A percentile compares a stretch with the other conserved stretches of the same genome.
Evolutionary conservation across 2,888 invertebrate species (phyloP).

Genomic region (Bruchidius siliquastri): DNA sequence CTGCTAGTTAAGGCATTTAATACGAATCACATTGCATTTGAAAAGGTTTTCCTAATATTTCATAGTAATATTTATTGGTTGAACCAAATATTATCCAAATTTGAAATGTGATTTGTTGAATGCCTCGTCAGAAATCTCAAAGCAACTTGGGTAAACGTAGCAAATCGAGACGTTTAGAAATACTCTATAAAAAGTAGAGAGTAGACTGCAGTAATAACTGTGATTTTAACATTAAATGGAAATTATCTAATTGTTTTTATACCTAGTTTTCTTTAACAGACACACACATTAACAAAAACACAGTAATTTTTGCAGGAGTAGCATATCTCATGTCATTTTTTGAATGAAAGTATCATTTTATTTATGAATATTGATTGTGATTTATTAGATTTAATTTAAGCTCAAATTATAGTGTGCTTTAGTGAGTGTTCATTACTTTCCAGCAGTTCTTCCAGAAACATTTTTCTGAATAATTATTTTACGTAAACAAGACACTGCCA

Average conservation of each 20-base stretch:
- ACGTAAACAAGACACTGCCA: conserved; percentile 2
- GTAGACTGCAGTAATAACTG: conserved; percentile 44
- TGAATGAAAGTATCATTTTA: conserved; percentile 1
- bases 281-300: not conserved
- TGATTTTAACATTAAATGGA: conserved; percentile 33
- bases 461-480: conserved; percentile 6
- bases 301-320: not conserved
- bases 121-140: not conserved
- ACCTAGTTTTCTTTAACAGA: conserved; percentile 9
- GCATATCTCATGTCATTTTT: not conserved
- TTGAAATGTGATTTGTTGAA: not conserved
- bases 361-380: conserved; percentile 29
- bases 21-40: not conserved
- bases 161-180: conserved; percentile 25
- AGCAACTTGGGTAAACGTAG: not conserved
- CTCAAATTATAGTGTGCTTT: conserved; percentile 29
- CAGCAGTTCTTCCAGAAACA: conserved; percentile 12
- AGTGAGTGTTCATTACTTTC: conserved; percentile 26
- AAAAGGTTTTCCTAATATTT: not conserved
- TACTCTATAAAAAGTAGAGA: conserved; percentile 20
- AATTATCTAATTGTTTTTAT: conserved; percentile 16
- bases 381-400: conserved; percentile 30
- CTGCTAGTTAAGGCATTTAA: not conserved
- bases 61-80: not conserved
- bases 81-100: not conserved